Evolutionary conservation across 1,140 invertebrate genomes (phyloP), one percentile per base, ranked within the genome.

Genomic region (Dysdera silvatica): DNA sequence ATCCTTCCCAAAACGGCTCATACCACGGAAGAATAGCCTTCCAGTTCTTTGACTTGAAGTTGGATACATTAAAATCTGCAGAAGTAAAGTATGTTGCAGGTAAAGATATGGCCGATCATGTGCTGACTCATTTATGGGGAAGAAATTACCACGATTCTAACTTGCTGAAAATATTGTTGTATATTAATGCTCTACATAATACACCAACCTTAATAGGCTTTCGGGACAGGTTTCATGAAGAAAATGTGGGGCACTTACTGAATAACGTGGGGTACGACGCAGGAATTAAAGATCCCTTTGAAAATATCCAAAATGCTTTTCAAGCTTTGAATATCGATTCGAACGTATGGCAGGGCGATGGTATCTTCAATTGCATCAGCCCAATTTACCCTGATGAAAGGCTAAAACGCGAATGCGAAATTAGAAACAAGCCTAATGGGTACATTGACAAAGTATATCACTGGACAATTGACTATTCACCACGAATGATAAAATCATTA

Each of bases 191-290:
- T 0, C 14, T 40, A 3, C 8, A 49, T 4, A 8, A 57, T 3
- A 20, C 23, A 37, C 35, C 40, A 6, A 37, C 24, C 2, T 18
- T 63, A 5, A 7, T 16, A 0, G 61, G 53, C 23, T 20, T 63
- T 20, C 3, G 24, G 16, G 41, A 57, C 7, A 54, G 45, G 29
- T 57, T 63, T 24, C 12, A 10, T 32, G 29, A 18, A 4, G 23
- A 28, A 6, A 31, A 28, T 14, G 6, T 41, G 23, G 32, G 18
- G 18, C 29, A 41, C 20, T 33, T 47, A 0, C 47, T 55, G 12
- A 49, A 68, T 8, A 45, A 54, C 20, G 63, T 63, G 10, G 61
- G 61, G 32, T 56, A 56, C 31, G 61, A 63, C 20, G 59, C 37
- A 1, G 59, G 59, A n/a, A 32, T 12, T 6, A 2, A 16, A 31